phyloP scores from a whole-genome alignment of 2,113 vertebrate species.

The Sarotherodon lohbergeri region DNA sequence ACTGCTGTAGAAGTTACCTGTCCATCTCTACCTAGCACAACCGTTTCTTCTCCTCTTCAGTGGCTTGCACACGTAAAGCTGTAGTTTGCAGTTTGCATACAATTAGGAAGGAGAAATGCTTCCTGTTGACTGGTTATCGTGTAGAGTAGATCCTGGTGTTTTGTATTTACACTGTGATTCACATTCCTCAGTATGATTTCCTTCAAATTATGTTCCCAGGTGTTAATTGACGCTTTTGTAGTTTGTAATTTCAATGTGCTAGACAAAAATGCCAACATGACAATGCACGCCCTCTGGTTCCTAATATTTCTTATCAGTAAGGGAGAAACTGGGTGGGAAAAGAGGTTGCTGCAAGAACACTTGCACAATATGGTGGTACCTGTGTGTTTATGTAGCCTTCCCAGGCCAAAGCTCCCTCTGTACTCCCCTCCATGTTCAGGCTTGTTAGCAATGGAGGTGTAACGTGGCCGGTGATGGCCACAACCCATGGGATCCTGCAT shows the following conservation, averaged over 20 bases:
- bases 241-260: not conserved
- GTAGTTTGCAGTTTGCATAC: not conserved
- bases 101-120: not conserved
- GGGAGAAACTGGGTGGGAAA: not conserved
- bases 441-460: slow-evolving; percentile 16
- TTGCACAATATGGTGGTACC: not conserved
- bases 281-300: not conserved
- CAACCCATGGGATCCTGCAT: slow-evolving; percentile 11
- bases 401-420: not conserved
- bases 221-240: not conserved
- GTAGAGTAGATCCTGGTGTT: not conserved
- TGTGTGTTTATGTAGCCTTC: not conserved
- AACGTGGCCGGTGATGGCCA: not conserved
- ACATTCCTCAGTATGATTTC: not conserved
- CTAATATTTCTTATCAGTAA: not conserved
- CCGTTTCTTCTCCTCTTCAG: not conserved
- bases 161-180: not conserved
- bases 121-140: not conserved
- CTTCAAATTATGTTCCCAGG: not conserved
- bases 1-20: not conserved
- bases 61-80: not conserved
- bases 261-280: not conserved
- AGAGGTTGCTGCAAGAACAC: not conserved
- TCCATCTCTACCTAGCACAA: not conserved
- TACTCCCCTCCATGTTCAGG: slow-evolving; percentile 19